Evolutionary conservation across 1,140 invertebrate genomes (phyloP).

Genomic region (Papilio machaon): DNA sequence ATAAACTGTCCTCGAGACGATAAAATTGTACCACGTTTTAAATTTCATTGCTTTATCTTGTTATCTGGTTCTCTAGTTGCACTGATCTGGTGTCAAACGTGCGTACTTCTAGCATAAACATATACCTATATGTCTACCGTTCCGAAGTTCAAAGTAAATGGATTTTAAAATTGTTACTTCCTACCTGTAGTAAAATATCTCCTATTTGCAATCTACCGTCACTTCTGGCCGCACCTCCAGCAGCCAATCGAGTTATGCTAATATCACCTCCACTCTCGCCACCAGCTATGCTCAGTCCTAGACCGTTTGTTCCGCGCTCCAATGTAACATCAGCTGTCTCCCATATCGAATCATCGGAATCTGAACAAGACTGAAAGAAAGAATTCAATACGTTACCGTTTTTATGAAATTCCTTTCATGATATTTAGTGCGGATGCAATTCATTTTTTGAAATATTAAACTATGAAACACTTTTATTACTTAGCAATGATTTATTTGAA

Average conservation of each 20-base stretch:
- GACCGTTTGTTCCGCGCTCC: slow-evolving; percentile 91
- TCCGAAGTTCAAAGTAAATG: not conserved
- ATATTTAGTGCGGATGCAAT: not conserved
- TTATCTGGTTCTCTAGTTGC: too few relatives aligned
- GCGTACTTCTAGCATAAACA: too few relatives aligned
- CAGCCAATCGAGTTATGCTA: slow-evolving; percentile 99
- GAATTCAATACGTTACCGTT: not conserved
- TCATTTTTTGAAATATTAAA: not conserved
- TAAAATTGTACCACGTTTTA: too few relatives aligned
- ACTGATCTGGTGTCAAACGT: too few relatives aligned
- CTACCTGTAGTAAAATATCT: slow-evolving; percentile 83
- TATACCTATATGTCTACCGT: too few relatives aligned
- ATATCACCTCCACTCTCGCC: slow-evolving; percentile 92
- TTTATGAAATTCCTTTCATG: not conserved
- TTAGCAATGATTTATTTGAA: too few relatives aligned
- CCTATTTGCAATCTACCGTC: slow-evolving; percentile 83
- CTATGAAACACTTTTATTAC: not conserved
- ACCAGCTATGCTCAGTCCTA: slow-evolving; percentile 86
- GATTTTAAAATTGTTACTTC: not conserved
- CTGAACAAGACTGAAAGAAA: slow-evolving; percentile 58
- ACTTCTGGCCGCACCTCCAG: slow-evolving; percentile 95
- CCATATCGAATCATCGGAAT: slow-evolving; percentile 84
- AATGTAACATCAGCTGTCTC: slow-evolving; percentile 94
- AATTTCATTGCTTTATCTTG: too few relatives aligned
- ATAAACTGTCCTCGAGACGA: too few relatives aligned